Base-by-base conservation (phyloP, 1,140 invertebrate species). In the Penaeus vannamei region DNA sequence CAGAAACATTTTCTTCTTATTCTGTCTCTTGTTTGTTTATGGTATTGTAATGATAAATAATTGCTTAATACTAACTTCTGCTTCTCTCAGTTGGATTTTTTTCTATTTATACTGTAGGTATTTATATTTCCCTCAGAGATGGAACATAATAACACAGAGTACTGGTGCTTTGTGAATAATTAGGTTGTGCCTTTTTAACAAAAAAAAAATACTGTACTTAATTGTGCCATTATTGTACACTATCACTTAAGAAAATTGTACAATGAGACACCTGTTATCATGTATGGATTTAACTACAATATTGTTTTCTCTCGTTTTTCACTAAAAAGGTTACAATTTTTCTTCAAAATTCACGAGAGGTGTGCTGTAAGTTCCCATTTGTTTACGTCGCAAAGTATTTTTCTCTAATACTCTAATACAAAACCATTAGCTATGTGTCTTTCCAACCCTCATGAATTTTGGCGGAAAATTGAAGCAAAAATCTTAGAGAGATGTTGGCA, bases 61-160 rank as follows among this genome's bases (percentile, higher is more conserved):
- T 59, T 77, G 87, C 82, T 85, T 89, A 64, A 77, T 84, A 89
- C 87, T 89, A 89, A 89, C 87, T 84, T 89, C 46, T 89, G 72
- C 83, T 89, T 89, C 64, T 84, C 82, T 89, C 87, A 85, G 66
- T 79, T 89, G 66, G 46, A 61, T 83, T 84, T 85, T 46, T 89
- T 42, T 89, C 84, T 89, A 53, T 53, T 53, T 53, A 53, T 53
- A 53, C 84, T 84, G 77, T 89, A 89, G 87, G 82, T 89, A 84
- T 89, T 89, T 89, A 89, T 89, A 89, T 61, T 89, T 62, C 26
- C 62, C 81, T 60, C 59, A 32, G 46, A 69, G 77, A 72, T n/a
- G 53, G 53, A 89, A 64, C 36, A 64, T 42, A 60, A 36, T 60
- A 60, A 79, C 64, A 26, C 72, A 84, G 26, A 84, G 72, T 42